Evolutionary conservation across 1,140 invertebrate species (phyloP).

Genomic region (Nephotettix cincticeps): DNA sequence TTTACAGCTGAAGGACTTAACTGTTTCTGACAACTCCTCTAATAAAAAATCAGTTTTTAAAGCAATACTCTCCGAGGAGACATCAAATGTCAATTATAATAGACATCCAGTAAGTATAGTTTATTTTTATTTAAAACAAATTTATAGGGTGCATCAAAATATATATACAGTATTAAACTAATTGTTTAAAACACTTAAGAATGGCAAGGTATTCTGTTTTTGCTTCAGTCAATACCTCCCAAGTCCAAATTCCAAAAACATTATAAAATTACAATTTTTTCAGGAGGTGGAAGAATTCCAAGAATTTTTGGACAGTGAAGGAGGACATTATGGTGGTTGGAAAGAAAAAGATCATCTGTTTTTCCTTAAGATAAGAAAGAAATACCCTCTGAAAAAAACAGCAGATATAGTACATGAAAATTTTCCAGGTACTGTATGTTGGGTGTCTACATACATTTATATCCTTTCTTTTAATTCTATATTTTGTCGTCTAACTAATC

Average conservation of each 20-base stretch:
- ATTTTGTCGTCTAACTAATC: not conserved
- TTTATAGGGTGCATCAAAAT: not conserved
- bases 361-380: not conserved
- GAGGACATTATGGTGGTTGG: constrained; percentile 9
- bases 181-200: not conserved
- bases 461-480: not conserved
- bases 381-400: not conserved
- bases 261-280: not conserved
- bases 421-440: not conserved
- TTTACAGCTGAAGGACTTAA: not conserved
- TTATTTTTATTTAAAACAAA: not conserved
- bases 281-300: constrained; percentile 9
- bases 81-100: not conserved
- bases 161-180: not conserved
- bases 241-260: not conserved
- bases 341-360: not conserved
- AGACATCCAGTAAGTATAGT: not conserved
- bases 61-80: not conserved
- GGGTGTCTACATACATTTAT: not conserved
- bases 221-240: not conserved
- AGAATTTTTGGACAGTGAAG: not conserved
- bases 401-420: constrained; percentile 1
- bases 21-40: not conserved
- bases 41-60: not conserved
- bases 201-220: not conserved